phyloP scores from a whole-genome alignment of 2,797 vertebrate genomes.

The Lateolabrax maculatus region DNA sequence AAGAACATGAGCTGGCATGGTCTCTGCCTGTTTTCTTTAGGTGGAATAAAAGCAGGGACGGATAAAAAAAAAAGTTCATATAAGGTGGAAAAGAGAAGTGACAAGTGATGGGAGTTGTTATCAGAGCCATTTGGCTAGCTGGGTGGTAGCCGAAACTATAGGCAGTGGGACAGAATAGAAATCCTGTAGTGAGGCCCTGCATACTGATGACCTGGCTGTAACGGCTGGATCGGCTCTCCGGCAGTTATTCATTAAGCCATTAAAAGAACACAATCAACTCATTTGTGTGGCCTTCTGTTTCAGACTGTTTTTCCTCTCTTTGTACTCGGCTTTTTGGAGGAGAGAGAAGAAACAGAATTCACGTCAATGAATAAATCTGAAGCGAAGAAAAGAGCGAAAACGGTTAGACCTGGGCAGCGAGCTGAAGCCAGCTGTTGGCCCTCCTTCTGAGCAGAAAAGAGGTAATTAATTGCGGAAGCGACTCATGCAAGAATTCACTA shows the following conservation, averaged over 20 bases:
- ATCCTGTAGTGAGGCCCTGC: constrained; percentile 46
- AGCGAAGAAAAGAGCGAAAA: constrained; percentile 64
- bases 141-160: constrained; percentile 56
- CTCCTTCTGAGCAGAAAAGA: constrained; percentile 64
- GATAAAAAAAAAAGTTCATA: constrained; percentile 18
- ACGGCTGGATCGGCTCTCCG: constrained; percentile 67
- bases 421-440: constrained; percentile 75
- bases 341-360: constrained; percentile 64
- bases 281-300: constrained; percentile 79
- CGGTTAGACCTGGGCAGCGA: constrained; percentile 58
- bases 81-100: constrained; percentile 38
- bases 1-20: constrained; percentile 56
- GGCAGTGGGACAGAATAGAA: constrained; percentile 51
- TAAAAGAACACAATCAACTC: constrained; percentile 73
- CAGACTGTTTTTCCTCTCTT: constrained; percentile 68
- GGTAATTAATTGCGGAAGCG: constrained; percentile 76
- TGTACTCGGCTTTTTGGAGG: constrained; percentile 48
- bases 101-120: constrained; percentile 40
- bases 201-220: constrained; percentile 79
- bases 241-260: constrained; percentile 81
- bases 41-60: constrained; percentile 41
- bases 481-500: constrained; percentile 53
- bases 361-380: constrained; percentile 71
- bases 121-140: constrained; percentile 49
- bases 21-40: constrained; percentile 49